Evolutionary conservation across 2,113 vertebrate genomes (phyloP).

Genomic region (Sinocyclocheilus maitianheensis): DNA sequence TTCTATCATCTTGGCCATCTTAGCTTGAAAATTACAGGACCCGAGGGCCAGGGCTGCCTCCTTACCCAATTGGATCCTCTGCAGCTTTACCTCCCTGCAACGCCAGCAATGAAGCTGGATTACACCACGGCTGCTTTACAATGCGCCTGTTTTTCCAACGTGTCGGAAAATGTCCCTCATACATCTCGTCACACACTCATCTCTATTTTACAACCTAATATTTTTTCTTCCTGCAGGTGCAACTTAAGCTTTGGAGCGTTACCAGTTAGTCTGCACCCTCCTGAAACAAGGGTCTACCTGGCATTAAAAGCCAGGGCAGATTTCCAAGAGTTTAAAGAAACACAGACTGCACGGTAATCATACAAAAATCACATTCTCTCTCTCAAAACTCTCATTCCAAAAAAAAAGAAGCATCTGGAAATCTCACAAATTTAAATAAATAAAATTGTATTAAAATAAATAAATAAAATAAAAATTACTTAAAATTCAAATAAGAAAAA

Average conservation of each 20-base stretch:
- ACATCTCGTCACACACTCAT: not conserved
- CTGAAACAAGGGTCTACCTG: not conserved
- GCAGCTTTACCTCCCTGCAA: conserved; percentile 1
- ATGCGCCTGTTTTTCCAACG: not conserved
- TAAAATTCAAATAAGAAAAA: not conserved
- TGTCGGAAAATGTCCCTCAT: not conserved
- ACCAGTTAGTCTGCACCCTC: not conserved
- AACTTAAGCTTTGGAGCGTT: conserved; percentile 31
- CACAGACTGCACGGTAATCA: not conserved
- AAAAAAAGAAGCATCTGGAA: not conserved
- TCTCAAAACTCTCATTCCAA: too few relatives aligned
- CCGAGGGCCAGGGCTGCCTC: conserved; percentile 43
- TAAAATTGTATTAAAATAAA: not conserved
- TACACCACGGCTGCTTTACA: not conserved
- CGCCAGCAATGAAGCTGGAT: conserved; percentile 1
- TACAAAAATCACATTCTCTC: not conserved
- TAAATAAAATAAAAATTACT: too few relatives aligned
- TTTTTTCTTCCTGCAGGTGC: conserved; percentile 7
- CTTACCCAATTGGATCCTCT: conserved; percentile 36
- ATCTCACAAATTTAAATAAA: not conserved
- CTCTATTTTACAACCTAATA: not conserved
- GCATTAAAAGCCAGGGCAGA: not conserved
- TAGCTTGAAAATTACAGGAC: conserved; percentile 71
- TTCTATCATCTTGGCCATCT: conserved; percentile 66
- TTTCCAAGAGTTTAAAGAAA: conserved; percentile 17